phyloP scores from a whole-genome alignment of 2,888 invertebrate genomes.

The Synanthedon vespiformis region DNA sequence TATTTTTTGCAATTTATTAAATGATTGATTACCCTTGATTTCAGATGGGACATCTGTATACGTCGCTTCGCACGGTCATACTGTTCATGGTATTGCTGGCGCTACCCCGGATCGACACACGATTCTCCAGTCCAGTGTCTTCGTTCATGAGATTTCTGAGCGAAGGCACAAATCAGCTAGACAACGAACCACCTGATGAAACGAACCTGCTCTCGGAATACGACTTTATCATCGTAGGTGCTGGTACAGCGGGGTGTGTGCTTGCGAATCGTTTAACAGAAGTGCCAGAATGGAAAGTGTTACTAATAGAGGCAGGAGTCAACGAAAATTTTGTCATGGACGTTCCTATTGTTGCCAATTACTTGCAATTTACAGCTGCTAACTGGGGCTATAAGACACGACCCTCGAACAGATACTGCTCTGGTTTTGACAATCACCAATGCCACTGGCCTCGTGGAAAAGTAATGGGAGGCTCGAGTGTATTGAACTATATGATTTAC shows the following conservation, averaged over 20 bases:
- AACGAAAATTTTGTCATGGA: constrained; percentile 81
- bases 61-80: constrained; percentile 24
- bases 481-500: constrained; percentile 86
- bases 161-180: constrained; percentile 64
- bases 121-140: constrained; percentile 43
- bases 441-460: constrained; percentile 87
- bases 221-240: constrained; percentile 84
- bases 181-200: constrained; percentile 68
- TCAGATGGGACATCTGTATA: constrained; percentile 45
- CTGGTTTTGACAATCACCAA: constrained; percentile 79
- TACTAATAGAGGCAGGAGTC: constrained; percentile 80
- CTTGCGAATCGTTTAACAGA: constrained; percentile 81
- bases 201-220: constrained; percentile 68
- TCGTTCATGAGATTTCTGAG: constrained; percentile 64
- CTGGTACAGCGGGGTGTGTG: constrained; percentile 84
- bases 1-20: too few species aligned
- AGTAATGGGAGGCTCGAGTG: constrained; percentile 84
- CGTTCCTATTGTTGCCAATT: constrained; percentile 79
- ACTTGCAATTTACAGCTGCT: constrained; percentile 76
- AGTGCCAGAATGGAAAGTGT: constrained; percentile 74
- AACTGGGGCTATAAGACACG: constrained; percentile 88
- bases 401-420: constrained; percentile 78
- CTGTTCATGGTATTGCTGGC: constrained; percentile 31
- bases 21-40: constrained; percentile 6
- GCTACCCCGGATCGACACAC: constrained; percentile 27